Evolutionary conservation across 2,113 vertebrate genomes (phyloP).

Genomic region (Asarcornis scutulata): DNA sequence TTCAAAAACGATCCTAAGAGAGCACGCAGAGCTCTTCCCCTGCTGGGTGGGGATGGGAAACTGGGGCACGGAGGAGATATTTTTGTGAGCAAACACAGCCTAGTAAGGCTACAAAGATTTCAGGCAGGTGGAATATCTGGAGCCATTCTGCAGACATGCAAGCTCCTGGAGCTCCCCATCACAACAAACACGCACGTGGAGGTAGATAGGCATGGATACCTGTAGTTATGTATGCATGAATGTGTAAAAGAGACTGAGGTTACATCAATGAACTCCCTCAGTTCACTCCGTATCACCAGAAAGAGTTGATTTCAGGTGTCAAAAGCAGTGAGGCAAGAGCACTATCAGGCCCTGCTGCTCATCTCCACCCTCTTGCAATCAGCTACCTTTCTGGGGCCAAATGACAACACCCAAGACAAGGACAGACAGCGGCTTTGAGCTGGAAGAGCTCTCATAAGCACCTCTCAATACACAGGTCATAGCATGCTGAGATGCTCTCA

Average conservation of each 20-base stretch:
- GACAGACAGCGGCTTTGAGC: background rate
- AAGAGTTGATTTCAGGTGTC: background rate
- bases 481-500: background rate
- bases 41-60: background rate
- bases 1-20: background rate
- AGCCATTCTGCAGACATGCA: accelerated
- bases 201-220: no score
- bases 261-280: background rate
- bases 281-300: background rate
- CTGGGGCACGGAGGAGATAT: background rate
- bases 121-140: background rate
- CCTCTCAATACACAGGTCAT: background rate
- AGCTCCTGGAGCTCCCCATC: background rate
- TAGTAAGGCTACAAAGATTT: background rate
- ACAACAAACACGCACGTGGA: accelerated
- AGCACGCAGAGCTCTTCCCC: accelerated
- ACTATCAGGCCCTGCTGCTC: accelerated
- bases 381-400: background rate
- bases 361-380: background rate
- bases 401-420: background rate
- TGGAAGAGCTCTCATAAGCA: background rate
- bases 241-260: accelerated
- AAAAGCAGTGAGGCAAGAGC: background rate
- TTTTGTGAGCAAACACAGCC: background rate
- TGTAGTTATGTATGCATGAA: background rate